A percentile compares a stretch with the other conserved stretches of the same genome.
phyloP scores from a whole-genome alignment of 1,140 invertebrate genomes.

The Cotesia vestalis region DNA sequence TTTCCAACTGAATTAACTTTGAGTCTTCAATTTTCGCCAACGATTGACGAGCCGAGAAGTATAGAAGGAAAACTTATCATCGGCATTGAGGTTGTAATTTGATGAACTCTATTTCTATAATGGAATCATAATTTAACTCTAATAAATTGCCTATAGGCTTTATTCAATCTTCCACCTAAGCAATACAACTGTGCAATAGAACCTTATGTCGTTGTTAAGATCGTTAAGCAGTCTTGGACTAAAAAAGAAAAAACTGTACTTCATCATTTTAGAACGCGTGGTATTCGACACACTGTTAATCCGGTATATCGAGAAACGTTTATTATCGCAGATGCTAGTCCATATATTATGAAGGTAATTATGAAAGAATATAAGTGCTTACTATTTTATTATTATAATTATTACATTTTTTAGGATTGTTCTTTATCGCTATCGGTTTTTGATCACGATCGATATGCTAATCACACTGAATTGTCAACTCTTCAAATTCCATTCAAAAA shows the following conservation, averaged over 20 bases:
- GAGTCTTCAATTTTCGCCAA: constrained; percentile 58
- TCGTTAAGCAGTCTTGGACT: constrained; percentile 61
- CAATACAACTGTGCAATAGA: constrained; percentile 62
- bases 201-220: constrained; percentile 59
- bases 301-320: constrained; percentile 63
- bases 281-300: constrained; percentile 58
- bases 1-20: constrained; percentile 62
- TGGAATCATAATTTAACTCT: background rate
- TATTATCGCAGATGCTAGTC: constrained; percentile 55
- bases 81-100: constrained; percentile 57
- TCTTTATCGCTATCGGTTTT: constrained; percentile 54
- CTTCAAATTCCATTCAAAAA: constrained; percentile 58
- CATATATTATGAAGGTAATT: constrained; percentile 59
- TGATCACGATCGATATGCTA: constrained; percentile 62
- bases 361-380: background rate
- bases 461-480: constrained; percentile 61
- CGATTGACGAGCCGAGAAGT: constrained; percentile 44
- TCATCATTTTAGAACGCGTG: constrained; percentile 60
- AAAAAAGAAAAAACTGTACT: constrained; percentile 57
- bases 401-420: constrained; percentile 55
- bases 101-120: constrained; percentile 1
- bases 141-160: constrained; percentile 46
- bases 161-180: constrained; percentile 61
- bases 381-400: constrained; percentile 33
- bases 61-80: constrained; percentile 59